These are phyloP conservation scores for Phanerotoma sp. DNA, from an alignment of 2,888 invertebrate genomes.

Conservation along the genomic window DNA sequence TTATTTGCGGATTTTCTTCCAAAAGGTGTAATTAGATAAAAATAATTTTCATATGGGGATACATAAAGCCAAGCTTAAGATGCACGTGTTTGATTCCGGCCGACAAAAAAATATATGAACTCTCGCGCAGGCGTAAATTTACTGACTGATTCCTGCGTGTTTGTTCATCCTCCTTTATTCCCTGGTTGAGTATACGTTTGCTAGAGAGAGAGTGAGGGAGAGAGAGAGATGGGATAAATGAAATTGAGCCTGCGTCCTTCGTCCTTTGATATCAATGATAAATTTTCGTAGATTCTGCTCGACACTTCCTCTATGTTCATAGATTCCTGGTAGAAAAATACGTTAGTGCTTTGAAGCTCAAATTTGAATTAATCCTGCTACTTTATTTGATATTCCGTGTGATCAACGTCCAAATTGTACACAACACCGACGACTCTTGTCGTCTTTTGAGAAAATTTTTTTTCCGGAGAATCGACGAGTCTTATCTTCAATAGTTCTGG, in stretches of 20 bases:
- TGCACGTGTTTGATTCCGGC: not conserved
- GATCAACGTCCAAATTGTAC: not conserved
- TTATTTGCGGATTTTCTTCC: too few relatives aligned
- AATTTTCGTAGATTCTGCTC: not conserved
- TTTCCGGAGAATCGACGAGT: not conserved
- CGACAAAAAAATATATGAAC: not conserved
- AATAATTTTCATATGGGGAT: too few relatives aligned
- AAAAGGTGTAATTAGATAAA: too few relatives aligned
- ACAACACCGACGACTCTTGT: too few relatives aligned
- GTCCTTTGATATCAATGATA: conserved; percentile 2
- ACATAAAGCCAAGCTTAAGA: too few relatives aligned
- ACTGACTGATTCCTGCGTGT: conserved; percentile 35
- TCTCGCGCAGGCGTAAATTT: conserved; percentile 5
- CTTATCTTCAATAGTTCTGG: too few relatives aligned
- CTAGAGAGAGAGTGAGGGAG: conserved; percentile 11
- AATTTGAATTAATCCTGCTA: conserved; percentile 51
- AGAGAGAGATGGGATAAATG: conserved; percentile 1
- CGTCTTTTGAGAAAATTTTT: too few relatives aligned
- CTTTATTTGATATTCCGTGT: conserved; percentile 21
- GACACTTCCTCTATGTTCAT: conserved; percentile 33
- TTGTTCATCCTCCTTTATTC: conserved; percentile 39
- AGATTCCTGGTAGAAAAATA: conserved; percentile 48
- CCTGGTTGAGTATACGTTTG: too few relatives aligned
- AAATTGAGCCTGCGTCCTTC: conserved; percentile 5
- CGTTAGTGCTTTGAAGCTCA: conserved; percentile 52